These are phyloP conservation scores for Struthio camelus DNA, from an alignment of 2,113 vertebrate species.

Conservation along the genomic window DNA sequence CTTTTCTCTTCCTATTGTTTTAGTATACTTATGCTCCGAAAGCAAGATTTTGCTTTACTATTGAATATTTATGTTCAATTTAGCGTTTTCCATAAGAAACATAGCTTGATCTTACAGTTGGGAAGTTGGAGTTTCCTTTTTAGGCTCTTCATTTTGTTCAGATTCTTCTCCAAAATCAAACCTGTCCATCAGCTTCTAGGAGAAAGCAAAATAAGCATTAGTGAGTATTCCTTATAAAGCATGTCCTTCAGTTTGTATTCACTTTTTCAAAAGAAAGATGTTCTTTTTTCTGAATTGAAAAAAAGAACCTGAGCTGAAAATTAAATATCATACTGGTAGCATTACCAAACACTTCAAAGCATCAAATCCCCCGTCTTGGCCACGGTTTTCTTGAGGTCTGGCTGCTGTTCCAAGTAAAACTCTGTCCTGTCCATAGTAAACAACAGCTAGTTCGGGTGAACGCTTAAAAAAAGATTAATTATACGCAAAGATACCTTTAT, in stretches of 20 bases:
- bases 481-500: neutral
- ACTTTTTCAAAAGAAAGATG: neutral
- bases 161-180: slow-evolving; percentile 96
- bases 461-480: slow-evolving; percentile 6
- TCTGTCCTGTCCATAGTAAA: neutral
- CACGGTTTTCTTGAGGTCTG: neutral
- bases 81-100: slow-evolving; percentile 4
- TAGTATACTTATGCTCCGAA: neutral
- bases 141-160: slow-evolving; percentile 89
- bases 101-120: slow-evolving; percentile 85
- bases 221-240: neutral
- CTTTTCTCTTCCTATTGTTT: neutral
- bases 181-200: slow-evolving; percentile 94
- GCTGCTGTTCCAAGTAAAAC: neutral
- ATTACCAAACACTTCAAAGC: neutral
- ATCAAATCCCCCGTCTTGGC: neutral
- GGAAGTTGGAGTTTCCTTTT: slow-evolving; percentile 89
- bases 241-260: neutral
- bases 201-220: slow-evolving; percentile 24
- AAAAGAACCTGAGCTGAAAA: neutral
- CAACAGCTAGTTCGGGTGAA: neutral
- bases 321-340: neutral
- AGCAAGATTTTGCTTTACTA: neutral
- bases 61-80: neutral
- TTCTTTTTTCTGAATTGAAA: neutral